Conservation (phyloP, 1,140 invertebrate species). For the Nomia melanderi region DNA sequence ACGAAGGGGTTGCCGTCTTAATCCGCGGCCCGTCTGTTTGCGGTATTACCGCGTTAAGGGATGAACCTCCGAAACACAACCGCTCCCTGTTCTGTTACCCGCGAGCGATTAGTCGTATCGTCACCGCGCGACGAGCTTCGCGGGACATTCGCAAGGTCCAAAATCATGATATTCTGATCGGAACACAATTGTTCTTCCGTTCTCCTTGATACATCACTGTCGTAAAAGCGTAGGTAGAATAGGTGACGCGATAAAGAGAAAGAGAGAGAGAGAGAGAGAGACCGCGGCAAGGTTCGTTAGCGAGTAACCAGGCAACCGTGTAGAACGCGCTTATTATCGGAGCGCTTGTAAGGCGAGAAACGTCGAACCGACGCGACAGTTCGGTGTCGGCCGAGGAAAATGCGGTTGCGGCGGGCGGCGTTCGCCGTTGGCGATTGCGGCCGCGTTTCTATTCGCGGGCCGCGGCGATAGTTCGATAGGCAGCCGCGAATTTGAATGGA, state of each 20-base stretch:
- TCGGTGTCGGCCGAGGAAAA: conserved; percentile 14
- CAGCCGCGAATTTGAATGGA: conserved; percentile 62
- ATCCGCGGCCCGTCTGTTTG: conserved; percentile 73
- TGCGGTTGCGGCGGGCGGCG: conserved; percentile 12
- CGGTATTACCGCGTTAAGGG: conserved; percentile 73
- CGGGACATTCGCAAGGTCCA: too few species aligned
- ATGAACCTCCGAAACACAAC: conserved; percentile 66
- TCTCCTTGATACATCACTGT: too few species aligned
- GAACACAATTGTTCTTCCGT: too few species aligned
- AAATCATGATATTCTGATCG: too few species aligned
- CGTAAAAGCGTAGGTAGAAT: too few species aligned
- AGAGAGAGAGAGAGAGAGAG: too few species aligned
- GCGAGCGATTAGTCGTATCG: conserved; percentile 53
- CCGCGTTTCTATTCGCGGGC: conserved; percentile 55
- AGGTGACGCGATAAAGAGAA: too few species aligned
- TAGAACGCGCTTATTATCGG: background rate
- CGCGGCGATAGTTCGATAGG: conserved; percentile 56
- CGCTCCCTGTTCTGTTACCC: conserved; percentile 32
- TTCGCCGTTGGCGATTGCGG: conserved; percentile 13
- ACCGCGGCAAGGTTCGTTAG: background rate
- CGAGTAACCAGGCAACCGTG: background rate
- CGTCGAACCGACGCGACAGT: conserved; percentile 18
- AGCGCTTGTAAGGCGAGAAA: background rate
- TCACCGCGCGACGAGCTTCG: too few species aligned
- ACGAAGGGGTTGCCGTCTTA: conserved; percentile 72